Evolutionary conservation across 2,113 vertebrate species (phyloP).

Genomic region (Toxotes jaculatrix): DNA sequence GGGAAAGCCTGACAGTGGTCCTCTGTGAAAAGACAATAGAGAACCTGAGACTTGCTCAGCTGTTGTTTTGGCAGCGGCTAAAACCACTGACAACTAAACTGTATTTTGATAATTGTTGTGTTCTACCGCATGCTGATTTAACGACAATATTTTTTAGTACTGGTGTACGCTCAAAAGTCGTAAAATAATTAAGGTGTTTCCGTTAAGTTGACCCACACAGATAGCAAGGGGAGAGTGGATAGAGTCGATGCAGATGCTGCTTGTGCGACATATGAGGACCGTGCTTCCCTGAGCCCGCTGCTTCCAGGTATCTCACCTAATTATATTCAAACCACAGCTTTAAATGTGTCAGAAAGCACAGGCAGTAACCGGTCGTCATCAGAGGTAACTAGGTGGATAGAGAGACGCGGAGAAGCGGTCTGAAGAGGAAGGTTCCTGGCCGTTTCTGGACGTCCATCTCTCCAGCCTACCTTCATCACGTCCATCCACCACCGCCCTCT

Average conservation of each 20-base stretch:
- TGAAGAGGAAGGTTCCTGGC: slow-evolving; percentile 57
- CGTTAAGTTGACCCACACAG: slow-evolving; percentile 8
- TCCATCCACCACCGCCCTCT: slow-evolving; percentile 76
- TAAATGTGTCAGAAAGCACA: slow-evolving; percentile 65
- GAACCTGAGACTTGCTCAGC: slow-evolving; percentile 36
- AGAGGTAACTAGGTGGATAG: slow-evolving; percentile 48
- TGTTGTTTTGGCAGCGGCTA: slow-evolving; percentile 35
- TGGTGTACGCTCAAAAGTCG: not conserved
- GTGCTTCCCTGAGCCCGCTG: slow-evolving; percentile 55
- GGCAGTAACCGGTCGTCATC: slow-evolving; percentile 14
- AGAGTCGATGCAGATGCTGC: slow-evolving; percentile 54
- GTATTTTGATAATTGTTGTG: not conserved
- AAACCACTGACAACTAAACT: slow-evolving; percentile 2
- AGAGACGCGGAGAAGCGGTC: slow-evolving; percentile 43
- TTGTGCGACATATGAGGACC: slow-evolving; percentile 48
- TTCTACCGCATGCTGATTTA: not conserved
- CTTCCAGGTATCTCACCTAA: slow-evolving; percentile 45
- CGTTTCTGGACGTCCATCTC: slow-evolving; percentile 47
- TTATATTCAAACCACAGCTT: slow-evolving; percentile 28
- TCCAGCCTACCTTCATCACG: slow-evolving; percentile 53
- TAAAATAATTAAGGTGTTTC: not conserved
- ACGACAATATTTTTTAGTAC: not conserved
- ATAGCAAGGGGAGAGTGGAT: slow-evolving; percentile 24
- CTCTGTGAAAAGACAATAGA: slow-evolving; percentile 65
- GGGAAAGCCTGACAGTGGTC: slow-evolving; percentile 14